Conservation (phyloP, 1,140 invertebrate species). For the Copidosoma floridanum region DNA sequence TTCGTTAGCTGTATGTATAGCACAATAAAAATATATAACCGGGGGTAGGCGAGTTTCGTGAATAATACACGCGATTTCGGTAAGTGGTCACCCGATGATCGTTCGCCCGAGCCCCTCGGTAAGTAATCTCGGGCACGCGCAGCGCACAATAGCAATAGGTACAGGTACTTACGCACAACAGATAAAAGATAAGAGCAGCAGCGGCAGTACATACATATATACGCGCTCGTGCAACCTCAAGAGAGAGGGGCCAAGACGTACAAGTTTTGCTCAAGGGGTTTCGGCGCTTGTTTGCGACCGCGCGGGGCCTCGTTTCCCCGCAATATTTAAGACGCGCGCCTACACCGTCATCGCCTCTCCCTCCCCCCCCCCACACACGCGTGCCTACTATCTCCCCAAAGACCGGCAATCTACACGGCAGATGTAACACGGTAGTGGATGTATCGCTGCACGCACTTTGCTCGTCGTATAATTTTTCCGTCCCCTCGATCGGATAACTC, state of each 20-base stretch:
- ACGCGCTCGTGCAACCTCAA: slow-evolving; percentile 4
- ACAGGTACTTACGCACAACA: too few species aligned
- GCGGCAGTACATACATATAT: too few species aligned
- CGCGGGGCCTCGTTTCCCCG: slow-evolving; percentile 47
- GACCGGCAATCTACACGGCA: too few species aligned
- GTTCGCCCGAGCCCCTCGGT: background rate
- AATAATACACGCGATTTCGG: background rate
- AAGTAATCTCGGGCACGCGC: too few species aligned
- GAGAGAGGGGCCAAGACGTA: slow-evolving; percentile 4
- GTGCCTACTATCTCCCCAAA: too few species aligned
- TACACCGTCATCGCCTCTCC: slow-evolving; percentile 13
- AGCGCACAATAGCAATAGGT: too few species aligned
- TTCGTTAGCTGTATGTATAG: too few species aligned
- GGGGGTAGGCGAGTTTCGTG: background rate
- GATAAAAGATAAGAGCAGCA: too few species aligned
- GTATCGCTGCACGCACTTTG: background rate
- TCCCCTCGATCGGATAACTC: too few species aligned
- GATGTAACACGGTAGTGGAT: background rate
- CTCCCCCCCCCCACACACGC: too few species aligned
- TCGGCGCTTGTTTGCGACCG: slow-evolving; percentile 51
- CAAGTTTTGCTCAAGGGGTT: slow-evolving; percentile 11
- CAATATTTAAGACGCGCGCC: slow-evolving; percentile 31
- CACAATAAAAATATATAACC: too few species aligned
- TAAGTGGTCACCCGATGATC: slow-evolving; percentile 6
- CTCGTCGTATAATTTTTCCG: slow-evolving; percentile 19